Conservation (phyloP, 1,140 invertebrate species). For the Heliothis virescens region DNA sequence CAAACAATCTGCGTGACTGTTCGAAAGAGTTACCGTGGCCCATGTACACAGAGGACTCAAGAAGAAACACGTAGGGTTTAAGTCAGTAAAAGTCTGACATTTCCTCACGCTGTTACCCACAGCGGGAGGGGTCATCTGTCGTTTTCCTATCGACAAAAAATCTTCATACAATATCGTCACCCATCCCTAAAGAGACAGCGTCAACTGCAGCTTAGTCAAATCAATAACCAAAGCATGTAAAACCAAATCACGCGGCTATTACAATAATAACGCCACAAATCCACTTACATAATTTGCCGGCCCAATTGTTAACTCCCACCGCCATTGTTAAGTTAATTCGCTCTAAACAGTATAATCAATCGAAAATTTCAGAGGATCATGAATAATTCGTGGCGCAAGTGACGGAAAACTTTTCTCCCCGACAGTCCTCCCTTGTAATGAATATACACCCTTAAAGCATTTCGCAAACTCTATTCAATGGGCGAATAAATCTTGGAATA, state of each 20-base stretch:
- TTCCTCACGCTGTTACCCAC: too few species aligned
- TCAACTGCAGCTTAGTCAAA: too few species aligned
- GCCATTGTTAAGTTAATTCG: slow-evolving; percentile 64
- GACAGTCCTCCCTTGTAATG: slow-evolving; percentile 48
- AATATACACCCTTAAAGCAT: slow-evolving; percentile 58
- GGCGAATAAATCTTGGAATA: neutral
- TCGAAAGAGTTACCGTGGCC: too few species aligned
- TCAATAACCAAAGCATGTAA: too few species aligned
- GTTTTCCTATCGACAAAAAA: too few species aligned
- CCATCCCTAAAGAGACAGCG: too few species aligned
- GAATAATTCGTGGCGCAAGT: slow-evolving; percentile 73
- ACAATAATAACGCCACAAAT: slow-evolving; percentile 1
- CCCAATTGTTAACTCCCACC: neutral
- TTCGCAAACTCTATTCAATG: slow-evolving; percentile 57
- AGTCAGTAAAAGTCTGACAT: too few species aligned
- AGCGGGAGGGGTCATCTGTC: too few species aligned
- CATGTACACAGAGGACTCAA: too few species aligned
- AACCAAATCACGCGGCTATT: neutral
- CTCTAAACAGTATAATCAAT: slow-evolving; percentile 77
- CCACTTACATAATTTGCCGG: neutral
- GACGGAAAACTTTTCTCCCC: slow-evolving; percentile 62
- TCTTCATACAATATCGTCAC: too few species aligned
- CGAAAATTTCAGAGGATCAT: slow-evolving; percentile 72
- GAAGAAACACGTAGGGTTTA: too few species aligned
- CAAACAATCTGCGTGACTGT: too few species aligned